Base-by-base conservation (phyloP, 2,797 vertebrate genomes). In the Scyliorhinus canicula region DNA sequence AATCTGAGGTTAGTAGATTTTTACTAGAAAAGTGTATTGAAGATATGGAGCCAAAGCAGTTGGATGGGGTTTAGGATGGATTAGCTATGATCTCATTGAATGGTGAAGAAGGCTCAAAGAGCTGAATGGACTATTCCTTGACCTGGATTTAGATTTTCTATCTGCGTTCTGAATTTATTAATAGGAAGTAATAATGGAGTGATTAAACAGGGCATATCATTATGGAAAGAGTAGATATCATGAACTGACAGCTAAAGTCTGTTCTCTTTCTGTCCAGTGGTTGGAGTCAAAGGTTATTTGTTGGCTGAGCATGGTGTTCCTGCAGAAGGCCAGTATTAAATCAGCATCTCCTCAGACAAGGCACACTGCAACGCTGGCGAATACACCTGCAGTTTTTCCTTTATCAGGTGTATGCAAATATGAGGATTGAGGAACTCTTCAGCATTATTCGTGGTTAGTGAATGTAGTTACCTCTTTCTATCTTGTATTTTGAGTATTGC, bases 391-490 rank as follows among this genome's bases (percentile, higher is more conserved):
- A 99, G 95, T 97, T 98, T 96, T 99, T 99, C 96, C 99, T 99
- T 97, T 99, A 99, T 96, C 98, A 98, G 95, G 98, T 98, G 96
- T 99, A 99, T 0, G 99, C 99, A 95, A 98, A 98, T 97, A 98
- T 99, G 98, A 98, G 99, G 97, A 99, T 99, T 0, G 98, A 99
- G 40, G 99, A 99, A 96, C 98, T 99, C 67, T 99, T 99, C 97
- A 98, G 98, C 96, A 99, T 99, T 95, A 99, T 99, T 96, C 97
- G 99, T 97, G 99, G 99, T 99, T 95, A 96, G 95, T 14, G 88
- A 2, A 65, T n/a, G 24, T 21, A 91, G 8, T 91, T 57, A 19
- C 52, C 24, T 50, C 19, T 40, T 91, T 21, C 19, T 44, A 14
- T 12, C 6, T 57, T 40, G 40, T 47, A 47, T 24, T 82, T 44